Evolutionary conservation across 2,888 invertebrate species (phyloP).

Genomic region (Acleris sparsana): DNA sequence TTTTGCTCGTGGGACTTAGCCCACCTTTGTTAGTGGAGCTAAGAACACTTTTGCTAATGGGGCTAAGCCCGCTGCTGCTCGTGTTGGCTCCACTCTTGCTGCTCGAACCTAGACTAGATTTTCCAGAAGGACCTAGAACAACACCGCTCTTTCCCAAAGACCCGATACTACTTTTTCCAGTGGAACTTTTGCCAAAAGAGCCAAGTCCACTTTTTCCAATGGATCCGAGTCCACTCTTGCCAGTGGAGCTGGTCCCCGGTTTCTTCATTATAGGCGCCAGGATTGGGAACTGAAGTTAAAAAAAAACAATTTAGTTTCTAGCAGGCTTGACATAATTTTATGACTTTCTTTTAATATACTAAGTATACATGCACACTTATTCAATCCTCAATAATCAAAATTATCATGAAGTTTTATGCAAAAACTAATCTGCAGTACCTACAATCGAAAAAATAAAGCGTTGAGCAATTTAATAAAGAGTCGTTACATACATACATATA

Average conservation of each 20-base stretch:
- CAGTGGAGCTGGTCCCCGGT: constrained; percentile 51
- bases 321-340: background rate
- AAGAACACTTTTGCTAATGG: constrained; percentile 53
- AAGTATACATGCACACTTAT: too few species aligned
- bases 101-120: constrained; percentile 48
- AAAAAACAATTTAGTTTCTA: background rate
- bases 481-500: too few species aligned
- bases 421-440: too few species aligned
- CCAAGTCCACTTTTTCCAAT: constrained; percentile 59
- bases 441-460: too few species aligned
- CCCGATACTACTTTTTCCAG: constrained; percentile 20
- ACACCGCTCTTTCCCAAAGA: constrained; percentile 15
- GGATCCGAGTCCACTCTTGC: constrained; percentile 59
- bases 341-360: too few species aligned
- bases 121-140: constrained; percentile 38
- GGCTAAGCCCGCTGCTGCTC: background rate
- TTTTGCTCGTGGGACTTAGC: constrained; percentile 16
- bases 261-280: constrained; percentile 67
- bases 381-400: too few species aligned
- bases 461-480: too few species aligned
- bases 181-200: constrained; percentile 38
- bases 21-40: constrained; percentile 38
- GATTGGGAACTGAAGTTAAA: constrained; percentile 6
- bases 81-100: constrained; percentile 5
- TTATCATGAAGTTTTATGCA: too few species aligned